phyloP scores from a whole-genome alignment of 2,888 invertebrate species.

The Diachrysia chrysitis region DNA sequence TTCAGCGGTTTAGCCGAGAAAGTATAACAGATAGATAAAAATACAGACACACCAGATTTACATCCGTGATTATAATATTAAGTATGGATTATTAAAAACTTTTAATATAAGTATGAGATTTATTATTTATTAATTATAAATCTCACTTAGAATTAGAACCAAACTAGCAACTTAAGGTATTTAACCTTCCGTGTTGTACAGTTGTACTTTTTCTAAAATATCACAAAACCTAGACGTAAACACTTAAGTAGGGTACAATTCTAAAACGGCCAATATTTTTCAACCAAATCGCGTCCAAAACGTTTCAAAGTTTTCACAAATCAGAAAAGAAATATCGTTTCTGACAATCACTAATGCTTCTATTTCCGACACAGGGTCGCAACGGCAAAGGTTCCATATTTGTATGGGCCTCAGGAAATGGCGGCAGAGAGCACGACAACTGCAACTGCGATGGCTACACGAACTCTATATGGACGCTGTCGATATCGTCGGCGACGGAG shows the following conservation, averaged over 20 bases:
- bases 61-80: too few relatives aligned
- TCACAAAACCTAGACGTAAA: background rate
- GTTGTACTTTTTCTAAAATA: too few relatives aligned
- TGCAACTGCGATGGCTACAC: constrained; percentile 99
- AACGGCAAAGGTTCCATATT: constrained; percentile 98
- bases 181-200: too few relatives aligned
- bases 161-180: too few relatives aligned
- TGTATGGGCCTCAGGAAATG: constrained; percentile 99
- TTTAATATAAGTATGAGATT: too few relatives aligned
- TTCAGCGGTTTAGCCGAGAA: too few relatives aligned
- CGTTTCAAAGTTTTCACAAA: background rate
- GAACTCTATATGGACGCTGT: constrained; percentile 99
- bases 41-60: too few relatives aligned
- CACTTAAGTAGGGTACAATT: background rate
- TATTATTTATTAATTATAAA: too few relatives aligned
- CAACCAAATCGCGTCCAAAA: background rate
- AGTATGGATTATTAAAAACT: too few relatives aligned
- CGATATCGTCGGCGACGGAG: constrained; percentile 98
- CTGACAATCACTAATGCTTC: constrained; percentile 37
- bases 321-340: constrained; percentile 20
- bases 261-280: background rate
- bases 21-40: too few relatives aligned
- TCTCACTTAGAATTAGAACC: too few relatives aligned
- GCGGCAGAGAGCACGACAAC: constrained; percentile 98
- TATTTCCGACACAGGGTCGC: constrained; percentile 91